Conservation (phyloP, 2,888 invertebrate species). For the Endomychus coccineus region DNA sequence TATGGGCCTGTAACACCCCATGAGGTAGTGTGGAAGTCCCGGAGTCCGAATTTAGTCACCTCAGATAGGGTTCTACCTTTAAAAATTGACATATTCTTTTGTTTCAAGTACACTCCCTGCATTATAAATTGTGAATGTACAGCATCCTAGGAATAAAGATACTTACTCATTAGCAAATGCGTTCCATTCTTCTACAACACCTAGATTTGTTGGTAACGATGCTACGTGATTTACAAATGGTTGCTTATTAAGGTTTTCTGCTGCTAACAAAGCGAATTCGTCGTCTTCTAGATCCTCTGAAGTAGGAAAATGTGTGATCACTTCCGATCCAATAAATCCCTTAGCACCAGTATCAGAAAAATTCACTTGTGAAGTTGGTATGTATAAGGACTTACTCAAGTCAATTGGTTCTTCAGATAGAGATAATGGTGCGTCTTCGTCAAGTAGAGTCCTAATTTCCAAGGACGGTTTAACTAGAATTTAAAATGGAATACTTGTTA, state of each 20-base stretch:
- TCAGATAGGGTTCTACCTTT: too few relatives aligned
- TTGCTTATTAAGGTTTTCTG: slow-evolving; percentile 50
- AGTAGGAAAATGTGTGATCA: slow-evolving; percentile 29
- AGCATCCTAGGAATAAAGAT: not conserved
- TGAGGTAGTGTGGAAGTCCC: too few relatives aligned
- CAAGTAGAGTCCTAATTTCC: slow-evolving; percentile 71
- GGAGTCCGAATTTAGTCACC: too few relatives aligned
- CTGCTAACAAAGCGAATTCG: slow-evolving; percentile 70
- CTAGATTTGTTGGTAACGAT: slow-evolving; percentile 43
- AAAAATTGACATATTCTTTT: too few relatives aligned
- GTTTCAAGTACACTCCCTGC: too few relatives aligned
- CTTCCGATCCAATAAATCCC: slow-evolving; percentile 48
- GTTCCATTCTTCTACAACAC: slow-evolving; percentile 56
- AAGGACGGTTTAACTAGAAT: slow-evolving; percentile 8
- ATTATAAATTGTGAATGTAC: too few relatives aligned
- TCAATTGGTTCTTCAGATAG: slow-evolving; percentile 63
- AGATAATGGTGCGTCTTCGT: slow-evolving; percentile 62
- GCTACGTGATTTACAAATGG: slow-evolving; percentile 41
- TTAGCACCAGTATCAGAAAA: slow-evolving; percentile 1
- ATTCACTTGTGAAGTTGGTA: slow-evolving; percentile 20
- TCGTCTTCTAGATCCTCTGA: slow-evolving; percentile 60
- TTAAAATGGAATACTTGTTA: too few relatives aligned
- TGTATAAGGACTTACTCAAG: slow-evolving; percentile 54
- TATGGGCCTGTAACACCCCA: too few relatives aligned
- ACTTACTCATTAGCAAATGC: slow-evolving; percentile 54